phyloP scores from a whole-genome alignment of 2,888 invertebrate genomes.

The Heliconius aoede region DNA sequence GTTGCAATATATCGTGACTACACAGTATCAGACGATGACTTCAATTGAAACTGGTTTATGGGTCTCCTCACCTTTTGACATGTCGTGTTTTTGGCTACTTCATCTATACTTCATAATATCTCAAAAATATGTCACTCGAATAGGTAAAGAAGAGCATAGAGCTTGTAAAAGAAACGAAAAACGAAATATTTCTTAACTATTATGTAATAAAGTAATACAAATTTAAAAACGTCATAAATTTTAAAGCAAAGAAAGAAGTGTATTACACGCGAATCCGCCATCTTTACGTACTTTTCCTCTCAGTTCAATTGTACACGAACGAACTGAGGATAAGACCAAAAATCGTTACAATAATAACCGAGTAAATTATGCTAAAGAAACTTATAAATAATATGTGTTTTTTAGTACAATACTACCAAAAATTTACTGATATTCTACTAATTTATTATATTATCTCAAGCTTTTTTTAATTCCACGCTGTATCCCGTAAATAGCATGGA shows the following conservation, averaged over 20 bases:
- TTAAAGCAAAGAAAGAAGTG: slow-evolving; percentile 16
- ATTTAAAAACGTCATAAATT: neutral
- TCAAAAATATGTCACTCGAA: neutral
- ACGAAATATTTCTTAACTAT: too few species aligned
- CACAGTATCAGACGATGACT: slow-evolving; percentile 13
- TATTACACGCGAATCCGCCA: slow-evolving; percentile 31
- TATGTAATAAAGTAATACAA: too few species aligned
- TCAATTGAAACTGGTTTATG: slow-evolving; percentile 18
- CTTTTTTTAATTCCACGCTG: too few species aligned
- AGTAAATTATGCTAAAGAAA: neutral
- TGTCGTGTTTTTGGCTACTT: slow-evolving; percentile 25
- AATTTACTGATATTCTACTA: too few species aligned
- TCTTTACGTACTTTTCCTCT: slow-evolving; percentile 32
- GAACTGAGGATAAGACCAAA: slow-evolving; percentile 30
- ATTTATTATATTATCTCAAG: too few species aligned
- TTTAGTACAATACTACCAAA: neutral
- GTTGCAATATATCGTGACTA: slow-evolving; percentile 23
- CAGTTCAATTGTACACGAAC: slow-evolving; percentile 20
- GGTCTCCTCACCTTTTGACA: slow-evolving; percentile 34
- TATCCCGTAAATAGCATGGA: too few species aligned
- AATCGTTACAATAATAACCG: neutral
- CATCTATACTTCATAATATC: slow-evolving; percentile 14
- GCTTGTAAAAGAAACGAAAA: neutral
- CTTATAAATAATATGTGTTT: neutral
- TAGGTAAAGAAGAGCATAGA: neutral